phyloP scores from a whole-genome alignment of 2,888 invertebrate genomes.

The Amiota minor region DNA sequence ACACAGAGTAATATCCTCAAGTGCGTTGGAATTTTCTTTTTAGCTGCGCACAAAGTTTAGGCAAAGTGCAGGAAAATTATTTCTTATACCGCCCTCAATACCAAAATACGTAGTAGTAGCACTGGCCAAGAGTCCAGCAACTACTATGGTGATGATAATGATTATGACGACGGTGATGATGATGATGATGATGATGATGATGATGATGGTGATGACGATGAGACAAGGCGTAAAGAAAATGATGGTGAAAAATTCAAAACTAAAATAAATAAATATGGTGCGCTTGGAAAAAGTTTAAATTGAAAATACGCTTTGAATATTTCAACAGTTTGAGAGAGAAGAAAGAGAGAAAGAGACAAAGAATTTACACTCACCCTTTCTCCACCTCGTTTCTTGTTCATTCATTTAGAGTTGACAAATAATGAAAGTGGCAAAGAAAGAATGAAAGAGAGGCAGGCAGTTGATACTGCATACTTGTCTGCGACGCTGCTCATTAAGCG shows the following conservation, averaged over 20 bases:
- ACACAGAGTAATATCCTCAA: background rate
- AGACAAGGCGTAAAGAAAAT: slow-evolving; percentile 57
- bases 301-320: slow-evolving; percentile 67
- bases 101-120: background rate
- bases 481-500: too few species aligned
- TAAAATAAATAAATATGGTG: slow-evolving; percentile 58
- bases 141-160: slow-evolving; percentile 13
- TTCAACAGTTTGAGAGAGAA: slow-evolving; percentile 50
- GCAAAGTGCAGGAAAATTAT: slow-evolving; percentile 29
- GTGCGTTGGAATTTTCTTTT: slow-evolving; percentile 11
- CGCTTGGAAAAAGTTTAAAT: slow-evolving; percentile 63
- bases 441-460: background rate
- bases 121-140: slow-evolving; percentile 2
- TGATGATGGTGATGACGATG: background rate
- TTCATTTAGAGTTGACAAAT: slow-evolving; percentile 18
- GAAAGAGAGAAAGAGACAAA: background rate
- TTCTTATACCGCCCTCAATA: background rate
- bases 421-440: background rate
- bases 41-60: slow-evolving; percentile 24
- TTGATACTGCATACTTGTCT: too few species aligned
- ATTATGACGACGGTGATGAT: background rate
- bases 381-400: background rate
- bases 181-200: slow-evolving; percentile 1
- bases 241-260: slow-evolving; percentile 48
- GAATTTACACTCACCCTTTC: too few species aligned